A percentile compares a stretch with the other conserved stretches of the same genome.
Conservation (phyloP, 2,797 vertebrate species). For the Lophotriccus pileatus region DNA sequence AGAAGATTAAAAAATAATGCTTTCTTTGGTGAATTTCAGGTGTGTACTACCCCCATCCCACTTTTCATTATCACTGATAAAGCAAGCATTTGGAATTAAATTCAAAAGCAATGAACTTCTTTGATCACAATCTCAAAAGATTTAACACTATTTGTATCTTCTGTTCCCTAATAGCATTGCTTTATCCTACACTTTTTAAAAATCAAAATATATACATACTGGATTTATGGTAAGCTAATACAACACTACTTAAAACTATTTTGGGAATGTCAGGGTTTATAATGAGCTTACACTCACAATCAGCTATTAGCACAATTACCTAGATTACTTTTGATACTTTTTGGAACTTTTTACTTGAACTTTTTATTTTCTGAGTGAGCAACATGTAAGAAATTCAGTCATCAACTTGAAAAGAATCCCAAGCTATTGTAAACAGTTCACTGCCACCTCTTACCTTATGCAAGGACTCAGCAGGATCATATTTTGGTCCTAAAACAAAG, state of each 20-base stretch:
- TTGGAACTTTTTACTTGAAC: neutral
- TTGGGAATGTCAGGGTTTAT: neutral
- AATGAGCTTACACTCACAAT: neutral
- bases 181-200: neutral
- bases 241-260: neutral
- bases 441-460: conserved; percentile 76
- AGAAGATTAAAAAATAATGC: neutral
- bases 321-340: neutral
- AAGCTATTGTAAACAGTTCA: neutral
- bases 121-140: neutral
- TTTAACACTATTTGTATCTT: neutral
- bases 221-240: neutral
- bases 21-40: neutral
- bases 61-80: neutral
- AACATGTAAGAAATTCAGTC: neutral
- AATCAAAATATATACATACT: neutral
- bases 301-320: neutral
- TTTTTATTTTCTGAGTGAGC: neutral
- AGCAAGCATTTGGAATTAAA: neutral
- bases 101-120: neutral
- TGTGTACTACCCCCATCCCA: neutral
- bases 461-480: conserved; percentile 85
- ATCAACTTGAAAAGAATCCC: neutral
- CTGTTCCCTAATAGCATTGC: neutral
- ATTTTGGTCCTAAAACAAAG: conserved; percentile 94